Percentiles rank a stretch among this genome's conserved stretches.
phyloP scores from a whole-genome alignment of 2,797 vertebrate species.

The Rhyacichthys aspro region DNA sequence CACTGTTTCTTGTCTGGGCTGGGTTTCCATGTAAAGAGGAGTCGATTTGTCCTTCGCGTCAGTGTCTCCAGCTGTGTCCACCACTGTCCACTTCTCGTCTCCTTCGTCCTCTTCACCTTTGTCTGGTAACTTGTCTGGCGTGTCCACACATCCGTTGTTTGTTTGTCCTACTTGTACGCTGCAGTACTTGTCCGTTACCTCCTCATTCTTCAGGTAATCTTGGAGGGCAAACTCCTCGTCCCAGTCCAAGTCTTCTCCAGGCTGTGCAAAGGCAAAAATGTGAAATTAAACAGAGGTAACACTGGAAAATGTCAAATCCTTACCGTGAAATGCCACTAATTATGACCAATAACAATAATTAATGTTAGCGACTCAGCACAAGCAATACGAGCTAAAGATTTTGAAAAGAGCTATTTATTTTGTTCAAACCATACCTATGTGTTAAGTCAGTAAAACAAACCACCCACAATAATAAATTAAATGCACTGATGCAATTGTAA shows the following conservation, averaged over 20 bases:
- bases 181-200: slow-evolving; percentile 50
- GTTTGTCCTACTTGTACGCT: slow-evolving; percentile 7
- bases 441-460: neutral
- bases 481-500: neutral
- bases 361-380: too few relatives aligned
- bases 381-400: neutral
- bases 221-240: slow-evolving; percentile 77
- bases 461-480: neutral
- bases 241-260: slow-evolving; percentile 73
- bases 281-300: too few relatives aligned
- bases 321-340: too few relatives aligned
- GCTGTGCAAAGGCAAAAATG: slow-evolving; percentile 28
- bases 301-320: too few relatives aligned
- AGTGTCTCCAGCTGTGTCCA: slow-evolving; percentile 46
- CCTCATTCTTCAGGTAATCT: slow-evolving; percentile 68
- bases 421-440: neutral
- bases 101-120: slow-evolving; percentile 49
- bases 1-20: slow-evolving; percentile 10
- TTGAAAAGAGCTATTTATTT: neutral
- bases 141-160: slow-evolving; percentile 7
- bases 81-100: slow-evolving; percentile 61
- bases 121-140: slow-evolving; percentile 5
- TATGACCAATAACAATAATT: too few relatives aligned
- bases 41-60: slow-evolving; percentile 59
- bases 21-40: slow-evolving; percentile 33